These are phyloP conservation scores for Ictidomys tridecemlineatus DNA, from an alignment of 2,113 vertebrate species.

Conservation along the genomic window DNA sequence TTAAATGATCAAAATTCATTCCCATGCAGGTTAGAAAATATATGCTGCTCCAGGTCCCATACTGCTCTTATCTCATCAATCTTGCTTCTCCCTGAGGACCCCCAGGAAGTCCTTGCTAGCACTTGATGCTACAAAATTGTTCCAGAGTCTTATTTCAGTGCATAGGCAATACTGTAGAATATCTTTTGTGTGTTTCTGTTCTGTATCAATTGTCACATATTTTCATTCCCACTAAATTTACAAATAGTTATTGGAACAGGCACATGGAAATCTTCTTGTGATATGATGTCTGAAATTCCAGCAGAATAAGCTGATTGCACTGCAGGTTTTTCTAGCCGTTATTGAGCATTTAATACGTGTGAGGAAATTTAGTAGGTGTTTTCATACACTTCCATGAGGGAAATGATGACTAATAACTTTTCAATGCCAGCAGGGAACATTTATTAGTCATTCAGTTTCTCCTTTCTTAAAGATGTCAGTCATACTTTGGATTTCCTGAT, in stretches of 20 bases:
- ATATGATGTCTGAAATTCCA: neutral
- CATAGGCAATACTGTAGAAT: neutral
- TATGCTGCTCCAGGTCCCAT: neutral
- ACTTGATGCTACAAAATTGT: neutral
- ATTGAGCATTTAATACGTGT: neutral
- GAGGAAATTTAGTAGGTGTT: neutral
- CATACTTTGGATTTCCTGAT: neutral
- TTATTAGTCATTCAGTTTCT: neutral
- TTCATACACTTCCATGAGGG: neutral
- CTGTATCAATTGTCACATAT: neutral
- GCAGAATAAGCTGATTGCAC: neutral
- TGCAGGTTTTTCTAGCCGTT: neutral
- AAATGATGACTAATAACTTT: neutral
- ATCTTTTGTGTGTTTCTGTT: neutral
- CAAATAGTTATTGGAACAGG: neutral
- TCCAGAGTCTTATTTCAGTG: neutral
- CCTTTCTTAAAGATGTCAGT: neutral
- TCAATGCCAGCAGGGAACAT: neutral
- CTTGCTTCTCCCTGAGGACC: rapidly evolving
- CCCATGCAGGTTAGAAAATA: neutral
- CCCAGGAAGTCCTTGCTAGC: neutral
- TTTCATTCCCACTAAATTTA: neutral
- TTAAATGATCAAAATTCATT: neutral
- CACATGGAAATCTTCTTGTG: neutral
- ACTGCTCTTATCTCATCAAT: neutral